Conservation (phyloP, 2,888 invertebrate species). For the Argyresthia goedartella region DNA sequence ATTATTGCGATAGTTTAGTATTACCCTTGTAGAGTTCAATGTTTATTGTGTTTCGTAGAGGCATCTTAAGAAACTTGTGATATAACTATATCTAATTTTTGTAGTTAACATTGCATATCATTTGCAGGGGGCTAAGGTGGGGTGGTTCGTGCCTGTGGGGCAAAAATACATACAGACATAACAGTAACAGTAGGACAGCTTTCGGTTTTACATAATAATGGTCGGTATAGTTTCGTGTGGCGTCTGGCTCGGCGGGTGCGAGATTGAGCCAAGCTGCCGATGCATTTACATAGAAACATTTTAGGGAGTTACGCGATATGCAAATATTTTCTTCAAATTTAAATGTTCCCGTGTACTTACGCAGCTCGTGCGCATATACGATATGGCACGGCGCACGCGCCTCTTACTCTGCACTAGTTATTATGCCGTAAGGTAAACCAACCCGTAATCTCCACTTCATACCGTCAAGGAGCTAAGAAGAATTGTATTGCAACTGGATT, state of each 20-base stretch:
- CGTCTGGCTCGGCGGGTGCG: slow-evolving; percentile 43
- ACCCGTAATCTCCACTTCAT: slow-evolving; percentile 17
- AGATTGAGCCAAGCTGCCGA: slow-evolving; percentile 47
- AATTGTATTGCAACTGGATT: background rate
- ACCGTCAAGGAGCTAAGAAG: background rate
- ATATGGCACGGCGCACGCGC: slow-evolving; percentile 23
- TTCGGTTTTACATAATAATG: slow-evolving; percentile 55
- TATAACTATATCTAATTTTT: slow-evolving; percentile 64
- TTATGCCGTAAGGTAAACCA: background rate
- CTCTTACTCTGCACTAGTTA: slow-evolving; percentile 50
- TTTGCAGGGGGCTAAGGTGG: slow-evolving; percentile 26
- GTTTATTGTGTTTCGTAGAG: slow-evolving; percentile 66
- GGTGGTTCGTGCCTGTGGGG: slow-evolving; percentile 27
- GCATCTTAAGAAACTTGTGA: slow-evolving; percentile 67
- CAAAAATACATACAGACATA: slow-evolving; percentile 67
- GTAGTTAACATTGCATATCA: slow-evolving; percentile 39
- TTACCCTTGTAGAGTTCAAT: slow-evolving; percentile 48
- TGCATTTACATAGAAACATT: slow-evolving; percentile 60
- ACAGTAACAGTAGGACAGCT: slow-evolving; percentile 35
- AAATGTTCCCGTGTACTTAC: slow-evolving; percentile 29
- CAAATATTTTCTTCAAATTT: slow-evolving; percentile 64
- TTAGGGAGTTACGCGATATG: slow-evolving; percentile 67
- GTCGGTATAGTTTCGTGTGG: slow-evolving; percentile 40
- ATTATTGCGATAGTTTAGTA: slow-evolving; percentile 37
- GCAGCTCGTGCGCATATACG: slow-evolving; percentile 22